Conservation (phyloP, 2,888 invertebrate species). For the Allophyes oxyacanthae region DNA sequence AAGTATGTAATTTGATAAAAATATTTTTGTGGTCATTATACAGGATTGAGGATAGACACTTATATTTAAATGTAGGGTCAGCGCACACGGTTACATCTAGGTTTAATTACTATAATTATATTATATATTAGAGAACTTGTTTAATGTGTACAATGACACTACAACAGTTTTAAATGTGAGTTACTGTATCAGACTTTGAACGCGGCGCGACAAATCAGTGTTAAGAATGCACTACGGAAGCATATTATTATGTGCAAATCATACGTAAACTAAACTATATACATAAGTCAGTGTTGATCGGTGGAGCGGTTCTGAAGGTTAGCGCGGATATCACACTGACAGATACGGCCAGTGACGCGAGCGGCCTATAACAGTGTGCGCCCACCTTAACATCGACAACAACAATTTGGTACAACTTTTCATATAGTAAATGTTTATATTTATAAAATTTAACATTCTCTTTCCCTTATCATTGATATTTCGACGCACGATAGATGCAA, state of each 20-base stretch:
- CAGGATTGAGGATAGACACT: constrained; percentile 27
- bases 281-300: constrained; percentile 26
- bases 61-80: constrained; percentile 18
- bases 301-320: constrained; percentile 14
- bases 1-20: constrained; percentile 32
- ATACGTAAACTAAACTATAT: constrained; percentile 43
- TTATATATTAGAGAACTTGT: constrained; percentile 4
- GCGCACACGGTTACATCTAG: constrained; percentile 28
- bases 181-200: constrained; percentile 19
- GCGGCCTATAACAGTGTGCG: constrained; percentile 33
- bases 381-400: constrained; percentile 46
- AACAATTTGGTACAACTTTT: constrained; percentile 63
- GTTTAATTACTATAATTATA: constrained; percentile 12
- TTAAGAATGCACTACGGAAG: constrained; percentile 33
- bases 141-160: constrained; percentile 25
- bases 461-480: constrained; percentile 62
- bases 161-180: constrained; percentile 24
- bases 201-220: constrained; percentile 10
- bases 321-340: constrained; percentile 18
- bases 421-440: constrained; percentile 57
- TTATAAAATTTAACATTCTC: constrained; percentile 60
- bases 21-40: constrained; percentile 29
- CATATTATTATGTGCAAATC: constrained; percentile 31
- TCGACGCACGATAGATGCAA: constrained; percentile 75
- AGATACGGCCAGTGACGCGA: constrained; percentile 1